Evolutionary conservation across 2,113 vertebrate species (phyloP), one percentile per base, ranked within the genome.

Genomic region (Serinus canaria): DNA sequence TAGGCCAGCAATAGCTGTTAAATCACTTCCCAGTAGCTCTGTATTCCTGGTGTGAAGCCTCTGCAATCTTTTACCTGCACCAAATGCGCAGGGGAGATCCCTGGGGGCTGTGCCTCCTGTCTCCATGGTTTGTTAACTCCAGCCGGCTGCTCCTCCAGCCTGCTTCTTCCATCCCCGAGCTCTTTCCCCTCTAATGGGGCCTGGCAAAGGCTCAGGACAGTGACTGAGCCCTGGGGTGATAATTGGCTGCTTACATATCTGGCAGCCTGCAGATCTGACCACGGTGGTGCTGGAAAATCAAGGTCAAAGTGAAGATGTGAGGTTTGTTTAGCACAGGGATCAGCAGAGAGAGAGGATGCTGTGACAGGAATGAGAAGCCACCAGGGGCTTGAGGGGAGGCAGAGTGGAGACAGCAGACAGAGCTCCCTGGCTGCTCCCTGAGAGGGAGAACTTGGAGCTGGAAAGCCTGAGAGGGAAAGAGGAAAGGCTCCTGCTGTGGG

Each of bases 241-340:
- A 96, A 97, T 83, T 95, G 93, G 67, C 85, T 91, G 91, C 90
- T 94, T 95, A 77, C 81, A 79, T 79, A 89, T 64, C 94, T 87
- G 43, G 64, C 4, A 3, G 76, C 75, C 64, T 44, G 18, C 72
- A 78, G 83, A 75, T 55, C 83, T 89, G 92, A 67, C 88, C 92
- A 83, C 14, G 60, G 41, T 2, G 14, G 22, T 49, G 93, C 60
- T 72, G 90, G 39, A 67, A 90, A 97, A 78, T 58, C 76, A 87
- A 94, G 93, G 95, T 88, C 85, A 62, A 20, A 72, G 76, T 11
- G 8, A 44, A 90, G 89, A n/a, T 5, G 9, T 27, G 31, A 88
- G 70, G 52, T 90, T 94, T 90, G 78, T 90, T 94, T 64, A 94
- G 83, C 56, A 14, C 19, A 6, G 76, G 6, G 68, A 94, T 87